A percentile compares a stretch with the other conserved stretches of the same genome.
These are phyloP conservation scores for Buathra laborator DNA, from an alignment of 2,888 invertebrate genomes.

Conservation along the genomic window DNA sequence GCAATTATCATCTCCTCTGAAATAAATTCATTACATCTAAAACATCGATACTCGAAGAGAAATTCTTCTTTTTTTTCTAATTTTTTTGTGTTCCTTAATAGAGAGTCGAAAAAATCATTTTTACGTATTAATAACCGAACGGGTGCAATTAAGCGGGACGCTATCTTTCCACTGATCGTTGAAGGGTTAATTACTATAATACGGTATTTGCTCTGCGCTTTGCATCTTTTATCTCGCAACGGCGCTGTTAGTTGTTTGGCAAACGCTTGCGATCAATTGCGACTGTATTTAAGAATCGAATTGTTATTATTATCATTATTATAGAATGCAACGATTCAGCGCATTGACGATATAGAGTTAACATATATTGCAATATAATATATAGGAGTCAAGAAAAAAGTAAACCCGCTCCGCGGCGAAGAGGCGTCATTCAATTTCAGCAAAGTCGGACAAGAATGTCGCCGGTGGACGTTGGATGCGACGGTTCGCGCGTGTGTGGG, in stretches of 20 bases:
- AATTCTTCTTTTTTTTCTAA: too few species aligned
- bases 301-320: background rate
- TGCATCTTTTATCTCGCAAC: background rate
- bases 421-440: conserved; percentile 50
- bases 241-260: background rate
- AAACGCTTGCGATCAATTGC: conserved; percentile 6
- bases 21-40: too few species aligned
- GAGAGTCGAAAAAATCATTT: too few species aligned
- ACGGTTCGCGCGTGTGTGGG: background rate
- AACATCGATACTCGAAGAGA: too few species aligned
- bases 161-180: background rate
- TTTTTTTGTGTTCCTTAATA: too few species aligned
- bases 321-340: background rate
- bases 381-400: background rate
- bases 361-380: background rate
- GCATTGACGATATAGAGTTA: background rate
- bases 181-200: too few species aligned
- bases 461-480: conserved; percentile 19
- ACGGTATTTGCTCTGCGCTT: background rate
- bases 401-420: conserved; percentile 7
- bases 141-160: too few species aligned
- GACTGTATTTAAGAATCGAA: background rate
- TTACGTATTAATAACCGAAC: too few species aligned
- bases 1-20: too few species aligned
- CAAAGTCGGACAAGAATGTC: conserved; percentile 48